phyloP scores from a whole-genome alignment of 35 echinoderm and acorn worm genomes.

The Ptychodera flava region DNA sequence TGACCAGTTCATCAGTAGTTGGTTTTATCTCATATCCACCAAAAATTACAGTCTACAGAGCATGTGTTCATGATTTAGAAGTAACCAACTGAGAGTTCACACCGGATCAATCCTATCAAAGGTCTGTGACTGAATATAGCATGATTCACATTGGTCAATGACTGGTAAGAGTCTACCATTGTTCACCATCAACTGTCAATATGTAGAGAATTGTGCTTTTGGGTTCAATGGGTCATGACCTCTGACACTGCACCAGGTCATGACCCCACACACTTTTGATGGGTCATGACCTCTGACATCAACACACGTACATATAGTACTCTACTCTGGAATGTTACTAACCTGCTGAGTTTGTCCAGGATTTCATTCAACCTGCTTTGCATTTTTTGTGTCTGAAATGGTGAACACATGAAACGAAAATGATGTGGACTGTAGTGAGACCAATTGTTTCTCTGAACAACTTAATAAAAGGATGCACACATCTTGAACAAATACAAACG shows the following conservation, averaged over 20 bases:
- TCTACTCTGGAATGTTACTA: background rate
- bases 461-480: background rate
- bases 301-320: background rate
- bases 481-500: background rate
- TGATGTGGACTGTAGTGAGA: background rate
- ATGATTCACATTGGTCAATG: too few species aligned
- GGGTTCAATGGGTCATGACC: slow-evolving; percentile 16
- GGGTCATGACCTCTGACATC: background rate
- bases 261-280: background rate
- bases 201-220: slow-evolving; percentile 25
- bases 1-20: too few species aligned
- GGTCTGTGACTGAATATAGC: too few species aligned
- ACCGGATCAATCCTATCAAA: too few species aligned
- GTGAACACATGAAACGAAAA: too few species aligned
- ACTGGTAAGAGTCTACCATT: background rate
- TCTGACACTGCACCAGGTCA: too few species aligned
- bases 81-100: too few species aligned
- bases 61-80: too few species aligned
- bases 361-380: slow-evolving; percentile 73
- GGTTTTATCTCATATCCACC: too few species aligned
- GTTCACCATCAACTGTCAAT: slow-evolving; percentile 26
- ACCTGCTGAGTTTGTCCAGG: slow-evolving; percentile 57
- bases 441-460: background rate
- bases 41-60: too few species aligned
- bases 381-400: slow-evolving; percentile 54